Conservation (phyloP, 2,888 invertebrate genomes). For the Parnassius orleans region DNA sequence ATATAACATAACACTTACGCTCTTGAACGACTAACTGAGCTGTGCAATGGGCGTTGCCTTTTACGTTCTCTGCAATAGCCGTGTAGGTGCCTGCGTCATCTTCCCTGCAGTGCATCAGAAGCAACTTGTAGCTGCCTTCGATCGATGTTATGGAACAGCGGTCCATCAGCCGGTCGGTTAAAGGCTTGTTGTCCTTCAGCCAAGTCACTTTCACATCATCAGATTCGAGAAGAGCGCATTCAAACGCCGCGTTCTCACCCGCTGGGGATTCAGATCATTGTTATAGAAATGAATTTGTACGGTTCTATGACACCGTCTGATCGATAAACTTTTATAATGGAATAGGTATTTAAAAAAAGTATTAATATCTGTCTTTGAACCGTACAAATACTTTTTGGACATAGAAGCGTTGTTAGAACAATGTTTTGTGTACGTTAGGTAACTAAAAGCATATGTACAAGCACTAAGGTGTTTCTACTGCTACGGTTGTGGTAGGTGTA, state of each 20-base stretch:
- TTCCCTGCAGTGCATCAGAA: slow-evolving; percentile 87
- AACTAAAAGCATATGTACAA: slow-evolving; percentile 76
- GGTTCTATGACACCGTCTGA: slow-evolving; percentile 31
- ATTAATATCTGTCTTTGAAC: slow-evolving; percentile 5
- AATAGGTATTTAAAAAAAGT: too few relatives aligned
- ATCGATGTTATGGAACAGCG: slow-evolving; percentile 83
- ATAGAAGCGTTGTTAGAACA: slow-evolving; percentile 62
- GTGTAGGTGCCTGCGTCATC: slow-evolving; percentile 95
- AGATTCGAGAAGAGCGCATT: slow-evolving; percentile 84
- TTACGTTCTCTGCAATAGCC: slow-evolving; percentile 90
- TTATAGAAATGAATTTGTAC: slow-evolving; percentile 58
- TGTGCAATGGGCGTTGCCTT: slow-evolving; percentile 91
- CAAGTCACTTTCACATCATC: slow-evolving; percentile 86
- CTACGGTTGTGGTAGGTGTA: slow-evolving; percentile 36
- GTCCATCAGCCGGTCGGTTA: slow-evolving; percentile 88
- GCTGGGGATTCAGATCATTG: slow-evolving; percentile 80
- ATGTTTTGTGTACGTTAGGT: slow-evolving; percentile 71
- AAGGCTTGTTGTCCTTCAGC: slow-evolving; percentile 93
- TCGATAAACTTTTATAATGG: too few relatives aligned
- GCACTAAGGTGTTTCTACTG: slow-evolving; percentile 67
- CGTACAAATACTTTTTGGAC: slow-evolving; percentile 55
- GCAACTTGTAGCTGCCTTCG: slow-evolving; percentile 83
- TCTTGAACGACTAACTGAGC: slow-evolving; percentile 93
- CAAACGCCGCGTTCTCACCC: slow-evolving; percentile 90
- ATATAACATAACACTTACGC: slow-evolving; percentile 79